A percentile compares a stretch with the other conserved stretches of the same genome.
Evolutionary conservation across 1,140 invertebrate species (phyloP).

Genomic region (Drosophila parabipectinata): DNA sequence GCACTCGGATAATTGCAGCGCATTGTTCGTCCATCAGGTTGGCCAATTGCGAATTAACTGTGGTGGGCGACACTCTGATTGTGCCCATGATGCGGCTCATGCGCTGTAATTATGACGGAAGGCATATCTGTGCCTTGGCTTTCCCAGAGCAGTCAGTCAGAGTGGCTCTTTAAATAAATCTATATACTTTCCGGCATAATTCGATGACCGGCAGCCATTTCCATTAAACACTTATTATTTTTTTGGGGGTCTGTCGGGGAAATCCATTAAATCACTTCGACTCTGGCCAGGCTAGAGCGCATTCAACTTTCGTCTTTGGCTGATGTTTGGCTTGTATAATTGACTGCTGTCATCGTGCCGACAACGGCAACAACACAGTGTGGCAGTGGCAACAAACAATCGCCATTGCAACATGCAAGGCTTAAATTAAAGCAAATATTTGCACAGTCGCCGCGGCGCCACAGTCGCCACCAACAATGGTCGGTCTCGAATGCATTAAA

Average conservation of each 20-base stretch:
- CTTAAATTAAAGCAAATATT: constrained; percentile 81
- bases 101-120: neutral
- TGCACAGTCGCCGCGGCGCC: constrained; percentile 71
- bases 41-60: constrained; percentile 57
- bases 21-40: constrained; percentile 38
- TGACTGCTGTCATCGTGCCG: constrained; percentile 56
- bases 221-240: constrained; percentile 8
- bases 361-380: constrained; percentile 25
- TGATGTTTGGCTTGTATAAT: constrained; percentile 58
- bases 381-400: constrained; percentile 39
- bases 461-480: constrained; percentile 61
- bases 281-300: constrained; percentile 23
- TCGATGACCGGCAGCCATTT: neutral
- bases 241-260: neutral
- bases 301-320: constrained; percentile 57
- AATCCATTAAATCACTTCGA: constrained; percentile 37
- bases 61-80: constrained; percentile 15
- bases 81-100: constrained; percentile 32
- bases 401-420: constrained; percentile 72
- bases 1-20: constrained; percentile 20
- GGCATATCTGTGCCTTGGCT: neutral
- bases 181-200: neutral
- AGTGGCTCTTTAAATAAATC: neutral
- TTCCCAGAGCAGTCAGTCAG: too few relatives aligned
- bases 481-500: constrained; percentile 68